These are phyloP conservation scores for Suillia variegata DNA, from an alignment of 2,888 invertebrate genomes.

Conservation along the genomic window DNA sequence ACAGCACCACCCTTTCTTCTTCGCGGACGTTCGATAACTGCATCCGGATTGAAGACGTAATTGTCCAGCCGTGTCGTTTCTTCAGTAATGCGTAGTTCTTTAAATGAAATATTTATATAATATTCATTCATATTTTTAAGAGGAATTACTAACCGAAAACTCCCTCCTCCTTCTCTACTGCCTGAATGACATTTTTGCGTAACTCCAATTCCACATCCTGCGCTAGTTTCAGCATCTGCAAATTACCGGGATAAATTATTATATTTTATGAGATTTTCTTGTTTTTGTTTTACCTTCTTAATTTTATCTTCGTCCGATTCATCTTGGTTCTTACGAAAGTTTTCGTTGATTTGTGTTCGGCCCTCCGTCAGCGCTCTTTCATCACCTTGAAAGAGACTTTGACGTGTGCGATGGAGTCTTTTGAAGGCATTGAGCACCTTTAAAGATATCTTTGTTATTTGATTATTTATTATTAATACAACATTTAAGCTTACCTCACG, in stretches of 20 bases:
- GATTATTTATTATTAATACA: slow-evolving; percentile 8
- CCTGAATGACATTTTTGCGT: slow-evolving; percentile 75
- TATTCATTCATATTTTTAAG: slow-evolving; percentile 12
- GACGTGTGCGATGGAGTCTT: slow-evolving; percentile 72
- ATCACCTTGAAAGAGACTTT: slow-evolving; percentile 73
- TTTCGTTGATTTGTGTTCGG: slow-evolving; percentile 76
- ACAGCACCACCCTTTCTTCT: slow-evolving; percentile 31
- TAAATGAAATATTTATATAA: neutral
- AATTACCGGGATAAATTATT: no score
- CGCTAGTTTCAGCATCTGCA: slow-evolving; percentile 71
- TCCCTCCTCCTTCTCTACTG: slow-evolving; percentile 70
- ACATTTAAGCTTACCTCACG: slow-evolving; percentile 37
- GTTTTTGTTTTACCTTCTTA: slow-evolving; percentile 64
- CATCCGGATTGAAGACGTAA: slow-evolving; percentile 66
- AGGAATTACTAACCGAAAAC: slow-evolving; percentile 65
- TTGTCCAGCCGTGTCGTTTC: slow-evolving; percentile 64
- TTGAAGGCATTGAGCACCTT: slow-evolving; percentile 74
- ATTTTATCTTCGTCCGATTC: slow-evolving; percentile 68
- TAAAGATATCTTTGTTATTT: neutral
- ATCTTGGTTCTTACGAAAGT: slow-evolving; percentile 72
- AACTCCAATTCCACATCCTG: slow-evolving; percentile 74
- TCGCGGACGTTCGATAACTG: slow-evolving; percentile 56
- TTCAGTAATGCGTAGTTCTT: slow-evolving; percentile 52
- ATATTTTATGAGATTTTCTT: neutral
- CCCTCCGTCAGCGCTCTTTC: slow-evolving; percentile 67